Conservation (phyloP, 1,140 invertebrate species). For the Melipona quadrifasciata region DNA sequence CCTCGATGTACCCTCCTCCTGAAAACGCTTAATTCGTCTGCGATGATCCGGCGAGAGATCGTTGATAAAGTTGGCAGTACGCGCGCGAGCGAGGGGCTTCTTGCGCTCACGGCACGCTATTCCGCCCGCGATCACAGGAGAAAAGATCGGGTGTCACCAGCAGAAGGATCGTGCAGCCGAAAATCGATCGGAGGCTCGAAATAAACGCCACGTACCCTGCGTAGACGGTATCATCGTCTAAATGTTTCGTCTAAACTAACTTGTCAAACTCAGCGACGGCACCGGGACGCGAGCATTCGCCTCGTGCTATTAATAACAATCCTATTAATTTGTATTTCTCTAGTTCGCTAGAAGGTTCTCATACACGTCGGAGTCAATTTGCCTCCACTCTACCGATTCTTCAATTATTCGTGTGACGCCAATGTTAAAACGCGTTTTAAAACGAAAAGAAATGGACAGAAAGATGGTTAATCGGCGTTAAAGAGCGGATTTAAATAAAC, state of each 20-base stretch:
- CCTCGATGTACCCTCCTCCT: background rate
- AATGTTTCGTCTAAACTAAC: background rate
- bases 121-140: background rate
- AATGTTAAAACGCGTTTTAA: too few relatives aligned
- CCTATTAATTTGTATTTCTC: conserved; percentile 33
- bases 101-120: background rate
- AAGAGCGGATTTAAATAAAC: too few relatives aligned
- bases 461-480: too few relatives aligned
- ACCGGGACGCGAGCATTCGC: background rate
- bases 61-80: background rate
- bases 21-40: conserved; percentile 33
- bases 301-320: conserved; percentile 49
- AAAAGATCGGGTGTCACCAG: background rate
- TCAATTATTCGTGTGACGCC: too few relatives aligned
- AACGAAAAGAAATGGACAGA: too few relatives aligned
- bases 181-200: background rate
- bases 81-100: background rate
- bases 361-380: too few relatives aligned
- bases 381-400: too few relatives aligned
- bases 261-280: background rate
- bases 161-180: conserved; percentile 17
- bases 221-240: conserved; percentile 12
- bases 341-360: too few relatives aligned
- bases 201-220: background rate
- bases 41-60: conserved; percentile 5